These are phyloP conservation scores for Globia sparganii DNA, from an alignment of 2,888 invertebrate genomes.

Conservation along the genomic window DNA sequence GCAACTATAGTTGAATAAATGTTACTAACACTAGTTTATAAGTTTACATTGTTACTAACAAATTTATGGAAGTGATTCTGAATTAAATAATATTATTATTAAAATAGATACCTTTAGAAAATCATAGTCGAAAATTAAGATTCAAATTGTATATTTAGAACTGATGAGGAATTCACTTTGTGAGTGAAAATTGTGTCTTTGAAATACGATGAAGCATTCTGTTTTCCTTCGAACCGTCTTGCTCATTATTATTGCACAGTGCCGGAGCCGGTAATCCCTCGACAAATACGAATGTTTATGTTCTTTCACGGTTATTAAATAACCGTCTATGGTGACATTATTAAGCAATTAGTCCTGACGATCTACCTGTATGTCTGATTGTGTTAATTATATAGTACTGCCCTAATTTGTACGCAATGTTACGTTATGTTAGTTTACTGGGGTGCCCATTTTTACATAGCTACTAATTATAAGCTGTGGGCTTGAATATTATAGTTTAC, in stretches of 20 bases:
- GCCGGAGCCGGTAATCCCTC: slow-evolving; percentile 3
- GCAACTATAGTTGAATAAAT: too few species aligned
- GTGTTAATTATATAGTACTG: slow-evolving; percentile 54
- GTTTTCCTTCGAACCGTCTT: neutral
- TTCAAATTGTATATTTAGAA: slow-evolving; percentile 26
- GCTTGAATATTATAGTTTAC: slow-evolving; percentile 36
- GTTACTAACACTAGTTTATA: too few species aligned
- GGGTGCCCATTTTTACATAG: slow-evolving; percentile 7
- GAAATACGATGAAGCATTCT: slow-evolving; percentile 13
- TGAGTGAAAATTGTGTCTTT: slow-evolving; percentile 24
- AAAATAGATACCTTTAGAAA: slow-evolving; percentile 15
- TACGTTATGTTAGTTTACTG: slow-evolving; percentile 7
- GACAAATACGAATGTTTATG: slow-evolving; percentile 25
- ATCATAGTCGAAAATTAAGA: slow-evolving; percentile 11
- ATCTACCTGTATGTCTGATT: slow-evolving; percentile 30
- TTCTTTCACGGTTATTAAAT: slow-evolving; percentile 34
- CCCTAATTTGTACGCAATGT: slow-evolving; percentile 35
- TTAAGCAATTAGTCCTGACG: slow-evolving; percentile 48
- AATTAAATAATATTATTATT: too few species aligned
- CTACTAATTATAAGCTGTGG: slow-evolving; percentile 27
- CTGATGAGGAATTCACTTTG: slow-evolving; percentile 39
- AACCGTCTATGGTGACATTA: slow-evolving; percentile 21
- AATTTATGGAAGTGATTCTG: too few species aligned
- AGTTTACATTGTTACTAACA: too few species aligned
- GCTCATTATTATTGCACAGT: slow-evolving; percentile 37